Evolutionary conservation across 1,140 invertebrate species (phyloP).

Genomic region (Ceratina japonica): DNA sequence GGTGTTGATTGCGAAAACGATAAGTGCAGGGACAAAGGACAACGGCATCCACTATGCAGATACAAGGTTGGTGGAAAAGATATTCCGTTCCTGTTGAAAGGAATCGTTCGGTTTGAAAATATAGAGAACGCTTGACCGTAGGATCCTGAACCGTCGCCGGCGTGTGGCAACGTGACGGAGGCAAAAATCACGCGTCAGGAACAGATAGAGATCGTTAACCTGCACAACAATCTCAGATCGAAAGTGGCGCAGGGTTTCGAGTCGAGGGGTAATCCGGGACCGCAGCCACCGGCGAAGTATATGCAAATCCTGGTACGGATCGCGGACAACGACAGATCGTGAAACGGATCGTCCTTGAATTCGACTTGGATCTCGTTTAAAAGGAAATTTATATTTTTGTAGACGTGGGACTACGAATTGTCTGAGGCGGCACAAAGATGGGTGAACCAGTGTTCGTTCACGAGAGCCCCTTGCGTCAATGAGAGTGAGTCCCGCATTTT

Average conservation of each 20-base stretch:
- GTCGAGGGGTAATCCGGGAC: conserved; percentile 76
- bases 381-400: too few relatives aligned
- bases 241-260: conserved; percentile 78
- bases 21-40: background rate
- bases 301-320: background rate
- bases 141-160: background rate
- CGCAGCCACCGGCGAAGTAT: conserved; percentile 75
- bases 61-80: background rate
- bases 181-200: background rate
- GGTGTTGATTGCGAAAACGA: background rate
- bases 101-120: background rate
- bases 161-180: background rate
- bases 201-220: conserved; percentile 49
- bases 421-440: background rate
- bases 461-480: background rate
- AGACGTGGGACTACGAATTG: background rate
- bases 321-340: too few relatives aligned
- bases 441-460: background rate
- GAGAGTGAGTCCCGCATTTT: too few relatives aligned
- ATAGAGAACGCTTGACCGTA: background rate
- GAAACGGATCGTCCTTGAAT: too few relatives aligned
- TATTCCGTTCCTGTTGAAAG: background rate
- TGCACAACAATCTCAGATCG: conserved; percentile 78
- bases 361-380: too few relatives aligned
- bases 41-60: background rate